These are phyloP conservation scores for Neodiprion virginianus DNA, from an alignment of 1,140 invertebrate species.

Conservation along the genomic window DNA sequence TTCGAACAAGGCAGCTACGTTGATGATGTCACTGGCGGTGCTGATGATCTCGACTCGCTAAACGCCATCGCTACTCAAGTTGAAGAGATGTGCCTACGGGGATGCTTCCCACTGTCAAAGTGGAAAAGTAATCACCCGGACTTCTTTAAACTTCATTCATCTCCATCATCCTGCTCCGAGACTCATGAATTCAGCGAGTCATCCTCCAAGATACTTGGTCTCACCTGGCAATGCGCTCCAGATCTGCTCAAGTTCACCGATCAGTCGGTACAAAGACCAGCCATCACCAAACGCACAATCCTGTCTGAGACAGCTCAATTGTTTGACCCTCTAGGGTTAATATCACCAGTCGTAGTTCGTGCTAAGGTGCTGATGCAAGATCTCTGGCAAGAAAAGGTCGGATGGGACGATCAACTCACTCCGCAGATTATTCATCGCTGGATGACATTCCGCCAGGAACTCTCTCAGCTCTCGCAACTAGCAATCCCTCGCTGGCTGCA, in stretches of 20 bases:
- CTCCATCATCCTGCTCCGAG: too few species aligned
- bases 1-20: too few species aligned
- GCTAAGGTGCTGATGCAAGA: conserved; percentile 43
- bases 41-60: too few species aligned
- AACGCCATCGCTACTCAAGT: too few species aligned
- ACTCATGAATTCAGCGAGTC: too few species aligned
- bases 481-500: conserved; percentile 27
- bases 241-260: conserved; percentile 11
- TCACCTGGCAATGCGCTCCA: conserved; percentile 21
- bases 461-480: conserved; percentile 7
- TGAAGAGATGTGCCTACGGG: neutral
- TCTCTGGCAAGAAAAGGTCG: conserved; percentile 27
- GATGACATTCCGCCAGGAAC: conserved; percentile 24
- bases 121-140: too few species aligned
- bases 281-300: conserved; percentile 19
- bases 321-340: conserved; percentile 28
- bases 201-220: conserved; percentile 24
- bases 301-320: conserved; percentile 25
- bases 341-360: conserved; percentile 34
- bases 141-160: too few species aligned
- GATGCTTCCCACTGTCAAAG: too few species aligned
- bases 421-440: conserved; percentile 25
- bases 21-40: too few species aligned
- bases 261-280: neutral
- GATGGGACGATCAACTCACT: conserved; percentile 34